Evolutionary conservation across 37 sponge, comb jelly and placozoan species (phyloP).

Genomic region (Tethya wilhelma): DNA sequence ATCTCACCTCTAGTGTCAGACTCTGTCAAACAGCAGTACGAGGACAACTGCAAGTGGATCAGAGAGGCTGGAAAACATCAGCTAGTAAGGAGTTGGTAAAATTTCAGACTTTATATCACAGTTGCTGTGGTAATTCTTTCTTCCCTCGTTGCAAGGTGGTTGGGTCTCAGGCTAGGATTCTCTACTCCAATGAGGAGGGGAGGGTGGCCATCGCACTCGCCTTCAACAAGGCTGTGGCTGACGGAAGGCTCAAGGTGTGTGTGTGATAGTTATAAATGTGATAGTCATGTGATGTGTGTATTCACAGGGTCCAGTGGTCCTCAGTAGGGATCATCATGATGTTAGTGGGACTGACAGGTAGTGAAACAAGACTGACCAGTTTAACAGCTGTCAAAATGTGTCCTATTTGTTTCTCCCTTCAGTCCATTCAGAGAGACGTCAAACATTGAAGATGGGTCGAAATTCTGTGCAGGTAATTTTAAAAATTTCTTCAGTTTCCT

Average conservation of each 20-base stretch:
- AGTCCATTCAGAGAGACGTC: constrained; percentile 97
- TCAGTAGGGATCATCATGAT: constrained; percentile 98
- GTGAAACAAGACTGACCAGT: not conserved
- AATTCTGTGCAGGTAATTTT: constrained; percentile 91
- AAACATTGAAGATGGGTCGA: constrained; percentile 95
- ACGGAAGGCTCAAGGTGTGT: constrained; percentile 79
- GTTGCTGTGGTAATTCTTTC: not conserved
- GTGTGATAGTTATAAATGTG: not conserved
- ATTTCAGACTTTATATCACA: not conserved
- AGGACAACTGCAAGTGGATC: constrained; percentile 92
- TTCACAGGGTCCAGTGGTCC: constrained; percentile 82
- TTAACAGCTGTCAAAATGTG: not conserved
- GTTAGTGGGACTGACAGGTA: constrained; percentile 98
- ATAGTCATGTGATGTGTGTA: not conserved
- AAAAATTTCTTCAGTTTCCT: not conserved
- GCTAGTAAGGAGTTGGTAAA: constrained; percentile 54
- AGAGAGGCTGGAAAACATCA: constrained; percentile 88
- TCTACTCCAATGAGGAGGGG: constrained; percentile 91
- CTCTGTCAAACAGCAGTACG: constrained; percentile 74
- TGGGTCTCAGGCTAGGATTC: constrained; percentile 96
- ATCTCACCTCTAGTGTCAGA: constrained; percentile 72
- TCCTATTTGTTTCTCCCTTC: not conserved
- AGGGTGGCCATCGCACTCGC: constrained; percentile 81
- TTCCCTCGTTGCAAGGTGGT: constrained; percentile 68
- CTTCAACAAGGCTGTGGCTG: constrained; percentile 92